Evolutionary conservation across 2,113 vertebrate species (phyloP).

Genomic region (Festucalex cinctus): DNA sequence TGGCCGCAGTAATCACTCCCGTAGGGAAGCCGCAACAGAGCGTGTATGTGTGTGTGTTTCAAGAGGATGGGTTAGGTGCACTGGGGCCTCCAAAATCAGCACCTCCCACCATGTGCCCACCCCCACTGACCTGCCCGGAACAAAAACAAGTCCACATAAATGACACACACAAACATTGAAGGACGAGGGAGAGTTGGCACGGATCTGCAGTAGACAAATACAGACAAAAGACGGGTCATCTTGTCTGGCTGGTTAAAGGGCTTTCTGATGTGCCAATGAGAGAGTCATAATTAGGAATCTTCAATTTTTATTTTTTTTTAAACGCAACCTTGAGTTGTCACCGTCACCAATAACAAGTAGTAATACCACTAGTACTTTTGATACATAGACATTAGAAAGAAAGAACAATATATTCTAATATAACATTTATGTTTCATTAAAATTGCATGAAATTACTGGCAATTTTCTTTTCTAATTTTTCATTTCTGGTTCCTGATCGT

Average conservation of each 20-base stretch:
- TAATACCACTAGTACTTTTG: too few relatives aligned
- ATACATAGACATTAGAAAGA: too few relatives aligned
- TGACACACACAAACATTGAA: slow-evolving; percentile 8
- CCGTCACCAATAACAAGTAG: too few relatives aligned
- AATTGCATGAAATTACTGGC: too few relatives aligned
- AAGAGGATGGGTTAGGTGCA: slow-evolving; percentile 23
- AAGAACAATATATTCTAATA: too few relatives aligned
- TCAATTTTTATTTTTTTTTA: too few relatives aligned
- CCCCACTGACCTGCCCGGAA: slow-evolving; percentile 10
- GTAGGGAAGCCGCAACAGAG: slow-evolving; percentile 24
- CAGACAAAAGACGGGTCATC: slow-evolving; percentile 22
- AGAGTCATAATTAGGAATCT: too few relatives aligned
- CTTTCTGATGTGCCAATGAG: background rate
- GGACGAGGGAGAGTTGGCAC: slow-evolving; percentile 16
- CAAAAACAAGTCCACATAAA: slow-evolving; percentile 45
- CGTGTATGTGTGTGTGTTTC: slow-evolving; percentile 26
- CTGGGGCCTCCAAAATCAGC: slow-evolving; percentile 19
- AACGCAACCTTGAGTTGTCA: too few relatives aligned
- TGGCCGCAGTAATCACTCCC: slow-evolving; percentile 51
- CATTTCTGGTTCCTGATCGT: too few relatives aligned
- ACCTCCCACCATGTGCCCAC: slow-evolving; percentile 32
- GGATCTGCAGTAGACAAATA: slow-evolving; percentile 2
- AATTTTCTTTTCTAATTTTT: too few relatives aligned
- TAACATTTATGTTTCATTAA: too few relatives aligned
- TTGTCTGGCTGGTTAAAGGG: background rate